Evolutionary conservation across 2,113 vertebrate species (phyloP), one percentile per base, ranked within the genome.

Genomic region (Anser brachyrhynchus): DNA sequence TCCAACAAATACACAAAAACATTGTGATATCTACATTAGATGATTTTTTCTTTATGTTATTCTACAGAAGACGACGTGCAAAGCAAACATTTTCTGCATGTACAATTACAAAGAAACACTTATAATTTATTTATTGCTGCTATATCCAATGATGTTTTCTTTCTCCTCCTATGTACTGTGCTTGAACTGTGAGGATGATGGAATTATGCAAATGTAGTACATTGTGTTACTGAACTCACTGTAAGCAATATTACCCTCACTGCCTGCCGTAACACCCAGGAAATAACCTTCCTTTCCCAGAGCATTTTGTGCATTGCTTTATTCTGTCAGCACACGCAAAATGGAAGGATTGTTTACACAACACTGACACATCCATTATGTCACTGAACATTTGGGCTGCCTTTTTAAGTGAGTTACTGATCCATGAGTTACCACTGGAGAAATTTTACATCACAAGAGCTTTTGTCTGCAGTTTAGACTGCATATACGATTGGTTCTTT

Each of bases 51-150:
- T 87, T 93, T 90, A 82, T 95, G 95, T 95, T 93, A 97, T 90
- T 80, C 64, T 96, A 95, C 93, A 96, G 95, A 95, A 92, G 87
- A 96, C 90, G 96, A 90, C 79, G 52, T 96, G 94, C 95, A 97
- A 97, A 97, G 84, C 93, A 95, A 97, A 98, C 85, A 92, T 96
- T 87, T 94, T 96, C 94, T 98, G 98, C 98, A 98, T 98, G 98
- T 95, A 92, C 86, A 98, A 97, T 97, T 98, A 98, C 97, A 98
- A 97, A 98, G 97, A 98, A 98, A 98, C 97, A 98, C 94, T 98
- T 98, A 98, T 90, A 98, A 97, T 98, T 94, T 99, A 98, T 98
- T 98, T 99, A 98, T 98, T 98, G 98, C 98, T 99, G 98, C 98
- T 98, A 96, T 98, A 97, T 96, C 96, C 97, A 98, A 97, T 92